These are phyloP conservation scores for Leptopterna dolabrata DNA, from an alignment of 2,888 invertebrate species.

Conservation along the genomic window DNA sequence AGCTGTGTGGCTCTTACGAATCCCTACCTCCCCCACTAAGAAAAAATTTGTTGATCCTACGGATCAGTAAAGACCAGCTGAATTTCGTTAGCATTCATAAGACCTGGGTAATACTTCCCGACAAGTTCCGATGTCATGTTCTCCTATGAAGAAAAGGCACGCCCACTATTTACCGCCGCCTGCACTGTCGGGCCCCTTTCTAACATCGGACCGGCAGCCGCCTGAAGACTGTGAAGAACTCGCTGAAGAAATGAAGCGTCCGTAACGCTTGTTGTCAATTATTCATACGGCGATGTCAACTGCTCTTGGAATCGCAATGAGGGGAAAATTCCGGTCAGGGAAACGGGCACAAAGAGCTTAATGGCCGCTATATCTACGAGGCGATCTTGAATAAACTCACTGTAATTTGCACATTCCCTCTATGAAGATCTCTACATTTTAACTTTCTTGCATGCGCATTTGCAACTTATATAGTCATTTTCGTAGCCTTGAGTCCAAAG, in stretches of 20 bases:
- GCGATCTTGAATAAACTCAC: background rate
- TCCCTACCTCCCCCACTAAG: background rate
- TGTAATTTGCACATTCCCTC: background rate
- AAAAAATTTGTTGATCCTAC: background rate
- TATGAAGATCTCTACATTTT: too few relatives aligned
- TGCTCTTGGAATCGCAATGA: constrained; percentile 8
- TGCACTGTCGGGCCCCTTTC: background rate
- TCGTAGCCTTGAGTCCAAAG: too few relatives aligned
- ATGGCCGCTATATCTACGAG: background rate
- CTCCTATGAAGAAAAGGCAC: background rate
- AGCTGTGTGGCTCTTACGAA: too few relatives aligned
- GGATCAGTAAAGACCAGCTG: background rate
- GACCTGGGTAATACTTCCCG: background rate
- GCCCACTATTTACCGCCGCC: background rate
- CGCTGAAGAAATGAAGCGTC: background rate
- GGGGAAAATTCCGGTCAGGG: constrained; percentile 11
- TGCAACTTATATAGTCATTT: too few relatives aligned
- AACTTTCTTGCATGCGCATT: too few relatives aligned
- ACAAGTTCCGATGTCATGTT: background rate
- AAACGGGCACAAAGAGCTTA: background rate
- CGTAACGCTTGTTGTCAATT: constrained; percentile 20
- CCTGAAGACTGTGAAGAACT: background rate
- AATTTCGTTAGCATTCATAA: background rate
- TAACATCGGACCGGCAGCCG: background rate
- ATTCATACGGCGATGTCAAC: constrained; percentile 3